phyloP scores from a whole-genome alignment of 2,888 invertebrate genomes.

The Scelioninae gen. 2 region DNA sequence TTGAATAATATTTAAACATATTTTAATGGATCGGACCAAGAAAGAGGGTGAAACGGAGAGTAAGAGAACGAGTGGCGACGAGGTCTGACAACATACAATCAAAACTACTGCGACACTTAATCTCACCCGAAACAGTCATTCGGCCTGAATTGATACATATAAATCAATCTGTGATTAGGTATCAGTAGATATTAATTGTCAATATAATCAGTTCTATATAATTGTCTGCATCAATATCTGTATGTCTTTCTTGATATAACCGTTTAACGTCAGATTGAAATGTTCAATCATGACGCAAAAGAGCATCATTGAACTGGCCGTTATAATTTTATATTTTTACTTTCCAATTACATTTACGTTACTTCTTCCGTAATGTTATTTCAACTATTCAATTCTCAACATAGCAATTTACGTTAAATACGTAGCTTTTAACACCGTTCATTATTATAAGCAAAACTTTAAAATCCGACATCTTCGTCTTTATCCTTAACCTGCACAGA shows the following conservation, averaged over 20 bases:
- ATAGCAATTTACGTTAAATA: no score
- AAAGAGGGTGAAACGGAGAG: neutral
- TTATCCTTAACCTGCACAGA: no score
- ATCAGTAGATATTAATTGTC: constrained; percentile 21
- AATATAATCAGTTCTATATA: constrained; percentile 5
- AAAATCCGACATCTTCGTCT: no score
- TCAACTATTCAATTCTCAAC: no score
- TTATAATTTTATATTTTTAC: no score
- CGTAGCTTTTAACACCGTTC: no score
- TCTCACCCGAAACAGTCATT: constrained; percentile 15
- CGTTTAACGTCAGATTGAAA: no score
- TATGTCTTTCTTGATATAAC: neutral
- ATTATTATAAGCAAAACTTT: no score
- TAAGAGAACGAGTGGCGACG: neutral
- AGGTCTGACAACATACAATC: constrained; percentile 25
- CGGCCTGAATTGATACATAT: constrained; percentile 14
- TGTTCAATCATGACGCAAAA: no score
- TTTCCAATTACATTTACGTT: no score
- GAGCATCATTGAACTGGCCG: no score
- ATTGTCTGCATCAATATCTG: neutral
- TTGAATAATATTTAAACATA: constrained; percentile 3
- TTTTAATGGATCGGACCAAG: neutral
- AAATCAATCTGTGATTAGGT: constrained; percentile 9
- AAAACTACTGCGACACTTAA: constrained; percentile 24
- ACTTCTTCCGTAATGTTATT: no score